A percentile compares a stretch with the other conserved stretches of the same genome.
Conservation (phyloP, 2,113 vertebrate species). For the Osmerus mordax region DNA sequence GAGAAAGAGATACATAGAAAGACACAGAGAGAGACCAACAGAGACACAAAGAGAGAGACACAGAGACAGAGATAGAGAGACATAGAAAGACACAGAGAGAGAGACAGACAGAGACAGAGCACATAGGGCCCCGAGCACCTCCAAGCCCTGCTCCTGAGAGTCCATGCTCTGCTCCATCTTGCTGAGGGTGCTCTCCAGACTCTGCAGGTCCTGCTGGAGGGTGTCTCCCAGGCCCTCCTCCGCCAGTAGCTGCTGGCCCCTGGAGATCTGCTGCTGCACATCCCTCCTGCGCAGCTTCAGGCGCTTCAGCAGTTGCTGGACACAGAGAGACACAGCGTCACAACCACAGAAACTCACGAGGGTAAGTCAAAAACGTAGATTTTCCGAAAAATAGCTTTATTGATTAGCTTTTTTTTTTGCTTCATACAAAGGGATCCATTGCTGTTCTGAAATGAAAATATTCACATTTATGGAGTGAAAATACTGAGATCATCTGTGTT, state of each 20-base stretch:
- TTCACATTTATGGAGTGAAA: background rate
- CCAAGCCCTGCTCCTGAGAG: slow-evolving; percentile 83
- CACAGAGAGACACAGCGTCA: background rate
- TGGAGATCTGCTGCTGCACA: slow-evolving; percentile 82
- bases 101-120: background rate
- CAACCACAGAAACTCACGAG: background rate
- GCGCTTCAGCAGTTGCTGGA: slow-evolving; percentile 86
- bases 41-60: too few species aligned
- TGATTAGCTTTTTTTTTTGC: background rate
- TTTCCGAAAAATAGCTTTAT: background rate
- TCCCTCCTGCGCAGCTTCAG: slow-evolving; percentile 81
- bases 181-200: slow-evolving; percentile 79
- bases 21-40: background rate
- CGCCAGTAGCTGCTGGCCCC: slow-evolving; percentile 76
- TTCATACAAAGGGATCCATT: background rate
- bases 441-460: background rate
- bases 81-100: too few species aligned
- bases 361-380: background rate
- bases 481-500: background rate
- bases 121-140: slow-evolving; percentile 66
- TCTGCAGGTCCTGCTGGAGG: slow-evolving; percentile 80
- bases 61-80: too few species aligned
- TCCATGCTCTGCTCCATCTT: slow-evolving; percentile 83
- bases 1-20: too few species aligned
- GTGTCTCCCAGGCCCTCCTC: slow-evolving; percentile 76